Evolutionary conservation across 35 echinoderm and acorn worm genomes (phyloP).

Genomic region (Lytechinus pictus): DNA sequence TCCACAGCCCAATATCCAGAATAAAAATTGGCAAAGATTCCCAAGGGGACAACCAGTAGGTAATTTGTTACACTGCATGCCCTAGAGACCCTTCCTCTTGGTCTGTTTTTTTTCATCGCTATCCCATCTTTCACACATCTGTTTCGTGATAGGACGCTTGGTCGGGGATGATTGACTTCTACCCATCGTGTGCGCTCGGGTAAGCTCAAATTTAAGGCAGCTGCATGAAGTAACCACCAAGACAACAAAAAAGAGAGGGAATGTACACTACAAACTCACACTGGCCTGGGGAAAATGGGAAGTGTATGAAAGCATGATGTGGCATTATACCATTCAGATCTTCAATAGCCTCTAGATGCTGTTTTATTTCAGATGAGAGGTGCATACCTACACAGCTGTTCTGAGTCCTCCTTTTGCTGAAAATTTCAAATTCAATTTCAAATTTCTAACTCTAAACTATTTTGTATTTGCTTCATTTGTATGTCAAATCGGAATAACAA

Average conservation of each 20-base stretch:
- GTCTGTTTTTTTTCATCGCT: neutral
- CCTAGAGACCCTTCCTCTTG: neutral
- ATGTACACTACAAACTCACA: neutral
- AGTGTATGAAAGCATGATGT: neutral
- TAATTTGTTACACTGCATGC: constrained; percentile 1
- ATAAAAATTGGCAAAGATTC: neutral
- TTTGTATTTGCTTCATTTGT: neutral
- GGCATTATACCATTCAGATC: neutral
- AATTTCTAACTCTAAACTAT: neutral
- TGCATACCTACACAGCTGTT: neutral
- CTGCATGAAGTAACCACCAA: neutral
- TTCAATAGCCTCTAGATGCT: neutral
- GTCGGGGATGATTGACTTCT: constrained; percentile 1
- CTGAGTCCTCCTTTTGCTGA: neutral
- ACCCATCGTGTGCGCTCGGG: neutral
- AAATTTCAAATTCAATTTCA: neutral
- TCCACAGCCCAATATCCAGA: neutral
- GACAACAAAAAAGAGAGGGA: neutral
- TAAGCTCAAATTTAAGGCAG: neutral
- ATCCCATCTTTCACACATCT: constrained; percentile 18
- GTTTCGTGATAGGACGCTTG: neutral
- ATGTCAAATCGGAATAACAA: neutral
- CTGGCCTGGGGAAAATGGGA: neutral
- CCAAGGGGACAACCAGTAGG: neutral
- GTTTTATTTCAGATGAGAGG: neutral